Percentiles rank a stretch among this genome's conserved stretches.
phyloP scores from a whole-genome alignment of 2,888 invertebrate genomes.

The Timandra comae region DNA sequence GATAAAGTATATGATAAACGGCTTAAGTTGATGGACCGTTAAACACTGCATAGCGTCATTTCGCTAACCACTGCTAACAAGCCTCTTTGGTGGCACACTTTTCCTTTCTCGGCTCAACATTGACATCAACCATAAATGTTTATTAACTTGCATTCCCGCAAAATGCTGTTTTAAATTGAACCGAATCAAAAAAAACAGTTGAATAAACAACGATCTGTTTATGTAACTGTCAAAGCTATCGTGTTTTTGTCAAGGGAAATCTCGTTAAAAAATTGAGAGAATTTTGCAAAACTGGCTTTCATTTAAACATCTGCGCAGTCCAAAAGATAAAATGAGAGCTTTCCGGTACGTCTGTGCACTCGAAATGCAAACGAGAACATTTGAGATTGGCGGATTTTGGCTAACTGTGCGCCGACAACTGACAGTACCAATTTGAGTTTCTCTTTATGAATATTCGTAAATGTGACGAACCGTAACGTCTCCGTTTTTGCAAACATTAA shows the following conservation, averaged over 20 bases:
- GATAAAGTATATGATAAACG: conserved; percentile 30
- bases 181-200: conserved; percentile 24
- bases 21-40: conserved; percentile 30
- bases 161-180: conserved; percentile 9
- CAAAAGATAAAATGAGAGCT: conserved; percentile 52
- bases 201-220: conserved; percentile 46
- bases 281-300: conserved; percentile 57
- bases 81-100: conserved; percentile 18
- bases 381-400: conserved; percentile 43
- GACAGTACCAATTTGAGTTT: conserved; percentile 24
- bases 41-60: conserved; percentile 33
- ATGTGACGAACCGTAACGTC: not conserved
- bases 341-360: conserved; percentile 38
- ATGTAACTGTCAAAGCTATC: conserved; percentile 58
- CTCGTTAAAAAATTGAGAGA: conserved; percentile 58
- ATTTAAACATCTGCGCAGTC: conserved; percentile 53
- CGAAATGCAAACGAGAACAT: conserved; percentile 57
- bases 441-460: conserved; percentile 8
- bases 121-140: too few species aligned
- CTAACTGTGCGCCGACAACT: conserved; percentile 26
- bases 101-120: not conserved
- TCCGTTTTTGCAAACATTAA: not conserved
- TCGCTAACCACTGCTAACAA: conserved; percentile 48
- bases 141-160: too few species aligned
- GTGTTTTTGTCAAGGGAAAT: conserved; percentile 47